Base-by-base conservation (phyloP, 2,797 vertebrate genomes). In the Sciurus carolinensis region DNA sequence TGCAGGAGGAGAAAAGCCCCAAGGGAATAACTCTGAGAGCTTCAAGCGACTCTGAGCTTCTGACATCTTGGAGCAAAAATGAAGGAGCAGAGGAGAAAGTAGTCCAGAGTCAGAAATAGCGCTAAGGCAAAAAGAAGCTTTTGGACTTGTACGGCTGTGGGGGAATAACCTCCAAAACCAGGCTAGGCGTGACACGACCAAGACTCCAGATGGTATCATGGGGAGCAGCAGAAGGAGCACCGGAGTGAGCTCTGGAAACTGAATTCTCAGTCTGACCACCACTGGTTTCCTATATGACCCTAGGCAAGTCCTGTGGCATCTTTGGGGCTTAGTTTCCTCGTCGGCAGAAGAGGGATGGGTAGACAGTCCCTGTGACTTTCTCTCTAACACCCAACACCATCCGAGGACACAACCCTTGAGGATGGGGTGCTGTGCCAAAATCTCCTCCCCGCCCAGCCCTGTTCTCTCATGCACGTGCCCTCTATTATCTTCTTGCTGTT, bases 401-500 rank as follows among this genome's bases (percentile, higher is more conserved):
- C 50, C 59, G 59, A 94, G 30, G 54, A 52, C 47, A 64, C 42
- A 91, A 82, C 62, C 52, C 62, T 54, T 88, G 77, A 90, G 92
- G 90, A 92, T 28, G 69, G 72, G 91, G 59, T 89, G 71, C 4
- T 80, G 75, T 94, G 88, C 94, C 96, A 76, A 92, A 96, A 88
- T 72, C 44, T 18, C 54, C 67, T 39, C 22, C n/a, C 67, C 52
- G 83, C 87, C 26, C 54, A 2, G 12, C 52, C 44, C 64, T 88
- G 67, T 54, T 88, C 87, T 83, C 85, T 83, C 67, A 2, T 1
- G 83, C 83, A 83, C 91, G 15, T 96, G 83, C 36, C 80, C 76
- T 94, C 95, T 81, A 87, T 95, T 96, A 86, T 96, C 87, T 94
- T 87, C 26, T 77, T 96, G 64, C 88, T 93, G 80, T 91, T 90